Evolutionary conservation across 2,888 invertebrate species (phyloP), one percentile per base, ranked within the genome.

Genomic region (Chrysotoxum bicinctum): DNA sequence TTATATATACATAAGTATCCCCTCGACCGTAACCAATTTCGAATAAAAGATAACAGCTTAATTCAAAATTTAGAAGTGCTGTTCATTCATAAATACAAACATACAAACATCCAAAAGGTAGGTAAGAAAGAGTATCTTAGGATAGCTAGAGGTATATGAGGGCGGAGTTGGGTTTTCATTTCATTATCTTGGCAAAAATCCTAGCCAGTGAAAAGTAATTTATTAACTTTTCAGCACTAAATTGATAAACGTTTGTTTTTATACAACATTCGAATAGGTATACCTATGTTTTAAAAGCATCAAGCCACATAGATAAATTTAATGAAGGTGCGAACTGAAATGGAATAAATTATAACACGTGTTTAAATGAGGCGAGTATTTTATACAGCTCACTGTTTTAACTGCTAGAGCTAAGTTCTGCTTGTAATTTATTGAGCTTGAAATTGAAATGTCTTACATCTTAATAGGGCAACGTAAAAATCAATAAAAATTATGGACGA

Each of bases 341-440:
- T 68, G 76, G 81, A 85, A 85, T 85, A 85, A 84, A 84, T 84
- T 80, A 84, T 21, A 84, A 72, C 66, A 75, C 70, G 52, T 80
- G 66, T 80, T n/a, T 80, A 26, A 54, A 45, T 64, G 35, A 43
- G 26, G 43, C 45, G 58, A 40, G 50, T 58, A 6, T 16, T 32
- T 6, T 30, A 9, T 30, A 52, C 30, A 30, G 16, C 16, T 48
- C 48, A 19, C 45, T 23, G 26, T 54, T 32, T 37, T 30, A 30
- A n/a, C n/a, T 77, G 40, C 26, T 60, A 23, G 19, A 21, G 58
- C 16, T 58, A 32, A 16, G 56, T 40, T 40, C 37, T 43, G 1
- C 8, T 37, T 62, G 45, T 40, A 75, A 81, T 64, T 64, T 69
- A 80, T 56, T 62, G 54, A 45, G 14, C 16, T 64, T 45, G 26